Conservation (phyloP, 2,113 vertebrate genomes). For the Sander lucioperca region DNA sequence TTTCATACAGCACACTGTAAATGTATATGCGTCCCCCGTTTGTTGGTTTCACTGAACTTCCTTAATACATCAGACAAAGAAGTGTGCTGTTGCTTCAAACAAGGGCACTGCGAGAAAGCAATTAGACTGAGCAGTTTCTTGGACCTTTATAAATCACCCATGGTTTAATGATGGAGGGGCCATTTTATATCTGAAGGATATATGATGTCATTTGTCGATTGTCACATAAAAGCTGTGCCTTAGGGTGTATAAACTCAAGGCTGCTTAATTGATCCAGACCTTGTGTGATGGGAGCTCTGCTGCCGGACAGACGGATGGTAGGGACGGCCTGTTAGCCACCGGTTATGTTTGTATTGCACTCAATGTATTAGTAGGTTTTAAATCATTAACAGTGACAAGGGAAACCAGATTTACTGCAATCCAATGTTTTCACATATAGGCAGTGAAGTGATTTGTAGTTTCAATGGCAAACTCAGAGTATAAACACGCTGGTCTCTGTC, state of each 20-base stretch:
- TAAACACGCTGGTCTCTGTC: not conserved
- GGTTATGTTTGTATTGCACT: slow-evolving; percentile 46
- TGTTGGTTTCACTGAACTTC: not conserved
- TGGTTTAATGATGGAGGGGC: slow-evolving; percentile 25
- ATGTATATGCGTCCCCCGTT: not conserved
- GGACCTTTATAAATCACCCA: slow-evolving; percentile 42
- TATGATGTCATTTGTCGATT: slow-evolving; percentile 45
- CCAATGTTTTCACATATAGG: slow-evolving; percentile 14
- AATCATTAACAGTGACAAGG: slow-evolving; percentile 40
- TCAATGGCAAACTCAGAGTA: not conserved
- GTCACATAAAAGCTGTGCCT: slow-evolving; percentile 50
- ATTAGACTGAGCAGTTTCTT: slow-evolving; percentile 13
- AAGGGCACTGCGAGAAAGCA: not conserved
- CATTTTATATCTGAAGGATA: slow-evolving; percentile 49
- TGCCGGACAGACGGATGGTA: slow-evolving; percentile 21
- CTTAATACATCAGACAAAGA: not conserved
- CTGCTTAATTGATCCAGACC: slow-evolving; percentile 35
- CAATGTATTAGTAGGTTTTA: slow-evolving; percentile 24
- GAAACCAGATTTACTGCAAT: slow-evolving; percentile 32
- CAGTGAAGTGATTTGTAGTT: slow-evolving; percentile 23
- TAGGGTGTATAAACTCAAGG: slow-evolving; percentile 27
- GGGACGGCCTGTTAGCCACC: slow-evolving; percentile 8
- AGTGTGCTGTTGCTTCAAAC: not conserved
- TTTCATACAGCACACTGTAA: not conserved
- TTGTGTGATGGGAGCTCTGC: slow-evolving; percentile 18